Percentiles rank a stretch among this genome's conserved stretches.
Evolutionary conservation across 2,113 vertebrate species (phyloP).

Genomic region (Eleginops maclovinus): DNA sequence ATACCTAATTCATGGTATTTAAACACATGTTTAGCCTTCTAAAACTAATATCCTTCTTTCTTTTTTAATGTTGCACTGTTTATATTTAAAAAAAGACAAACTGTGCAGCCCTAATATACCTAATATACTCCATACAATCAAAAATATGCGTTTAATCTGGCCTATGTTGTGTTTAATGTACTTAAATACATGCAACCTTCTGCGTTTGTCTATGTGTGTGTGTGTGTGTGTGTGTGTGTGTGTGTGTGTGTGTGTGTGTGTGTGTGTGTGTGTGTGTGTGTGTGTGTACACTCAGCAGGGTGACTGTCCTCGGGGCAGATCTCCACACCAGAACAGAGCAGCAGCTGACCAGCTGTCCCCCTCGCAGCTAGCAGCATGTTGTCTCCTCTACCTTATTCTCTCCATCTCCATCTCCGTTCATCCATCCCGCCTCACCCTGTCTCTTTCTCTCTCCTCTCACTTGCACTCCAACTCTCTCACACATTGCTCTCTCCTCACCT

Average conservation of each 20-base stretch:
- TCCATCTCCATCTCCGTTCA: constrained; percentile 31
- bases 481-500: neutral
- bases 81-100: neutral
- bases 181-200: constrained; percentile 45
- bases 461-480: neutral
- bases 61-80: too few species aligned
- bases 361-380: constrained; percentile 71
- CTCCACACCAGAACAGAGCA: constrained; percentile 72
- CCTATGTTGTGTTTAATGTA: constrained; percentile 10
- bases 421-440: constrained; percentile 18
- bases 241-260: constrained; percentile 38
- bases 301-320: constrained; percentile 70
- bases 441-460: constrained; percentile 13
- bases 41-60: too few species aligned
- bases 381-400: constrained; percentile 54
- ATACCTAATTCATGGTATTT: too few species aligned
- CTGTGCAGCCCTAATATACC: neutral
- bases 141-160: neutral
- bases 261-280: neutral
- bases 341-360: constrained; percentile 77
- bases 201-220: constrained; percentile 24
- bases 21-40: too few species aligned
- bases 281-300: constrained; percentile 31
- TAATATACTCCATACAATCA: too few species aligned
- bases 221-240: constrained; percentile 26